Evolutionary conservation across 2,888 invertebrate genomes (phyloP).

Genomic region (Drosophila monieri): DNA sequence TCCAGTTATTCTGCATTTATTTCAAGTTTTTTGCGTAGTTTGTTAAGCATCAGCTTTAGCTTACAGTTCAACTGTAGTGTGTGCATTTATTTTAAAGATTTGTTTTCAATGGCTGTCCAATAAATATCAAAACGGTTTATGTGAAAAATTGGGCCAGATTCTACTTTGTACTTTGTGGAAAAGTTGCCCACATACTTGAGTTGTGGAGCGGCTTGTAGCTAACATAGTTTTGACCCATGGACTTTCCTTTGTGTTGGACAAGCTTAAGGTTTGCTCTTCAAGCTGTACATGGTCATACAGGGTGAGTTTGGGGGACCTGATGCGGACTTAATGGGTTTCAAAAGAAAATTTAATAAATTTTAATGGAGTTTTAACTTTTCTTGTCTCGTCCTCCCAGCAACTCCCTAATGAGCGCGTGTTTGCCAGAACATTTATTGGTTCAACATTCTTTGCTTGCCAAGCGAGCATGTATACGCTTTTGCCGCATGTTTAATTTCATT

Average conservation of each 20-base stretch:
- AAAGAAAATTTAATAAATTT: neutral
- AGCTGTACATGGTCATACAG: neutral
- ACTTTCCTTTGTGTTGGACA: neutral
- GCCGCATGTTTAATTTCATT: slow-evolving; percentile 1
- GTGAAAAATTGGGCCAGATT: slow-evolving; percentile 20
- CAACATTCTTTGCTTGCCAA: neutral
- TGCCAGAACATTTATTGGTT: slow-evolving; percentile 1
- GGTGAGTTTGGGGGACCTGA: neutral
- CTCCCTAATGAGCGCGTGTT: neutral
- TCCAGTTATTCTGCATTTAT: slow-evolving; percentile 26
- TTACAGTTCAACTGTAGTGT: slow-evolving; percentile 63
- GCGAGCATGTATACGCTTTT: slow-evolving; percentile 1
- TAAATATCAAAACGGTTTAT: slow-evolving; percentile 52
- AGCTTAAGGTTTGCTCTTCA: too few relatives aligned
- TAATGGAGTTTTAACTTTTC: neutral
- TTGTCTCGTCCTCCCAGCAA: neutral
- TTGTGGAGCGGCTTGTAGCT: neutral
- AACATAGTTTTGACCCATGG: too few relatives aligned
- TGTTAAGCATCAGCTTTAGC: slow-evolving; percentile 35
- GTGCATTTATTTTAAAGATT: slow-evolving; percentile 48
- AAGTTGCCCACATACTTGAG: neutral
- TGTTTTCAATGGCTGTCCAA: slow-evolving; percentile 57
- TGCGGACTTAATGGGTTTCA: neutral
- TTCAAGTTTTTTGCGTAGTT: slow-evolving; percentile 34
- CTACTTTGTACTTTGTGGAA: neutral